Base-by-base conservation (phyloP, 2,113 vertebrate species). In the Dryoscopus gambensis region DNA sequence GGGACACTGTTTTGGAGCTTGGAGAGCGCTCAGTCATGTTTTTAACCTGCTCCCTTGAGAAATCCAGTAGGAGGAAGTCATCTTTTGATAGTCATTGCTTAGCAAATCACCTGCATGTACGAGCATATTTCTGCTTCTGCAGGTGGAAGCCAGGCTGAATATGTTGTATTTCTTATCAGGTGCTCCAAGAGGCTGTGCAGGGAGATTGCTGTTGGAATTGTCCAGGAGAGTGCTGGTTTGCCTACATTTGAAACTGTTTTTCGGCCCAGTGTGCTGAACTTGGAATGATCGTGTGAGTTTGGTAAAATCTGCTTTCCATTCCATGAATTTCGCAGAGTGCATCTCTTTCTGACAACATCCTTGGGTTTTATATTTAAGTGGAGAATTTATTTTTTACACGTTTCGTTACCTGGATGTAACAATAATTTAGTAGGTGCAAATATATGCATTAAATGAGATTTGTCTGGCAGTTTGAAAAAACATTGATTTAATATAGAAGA, bases 21-120 rank as follows among this genome's bases (percentile, higher is more conserved):
- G n/a, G 20, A 1, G 14, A 77, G 57, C 6, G 2, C 0, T 3
- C 42, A 33, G 13, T 42, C 22, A 1, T 46, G 14, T 22, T 86
- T 93, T 88, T 55, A 11, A 49, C 56, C 63, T 57, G 12, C 28
- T 93, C 33, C 44, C 63, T 56, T 23, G 18, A 79, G 63, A 35
- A 6, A 50, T 6, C 49, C 33, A 15, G 27, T 17, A 30, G 85
- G 18, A 77, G 8, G 35, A 40, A 62, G 18, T 15, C 1, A 11
- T 44, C 33, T 70, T 86, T 62, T 13, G 15, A 1, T 59, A n/a
- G 2, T 30, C 3, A 0, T 33, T 84, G 55, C 59, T 70, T 55
- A 63, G 52, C 23, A 19, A 35, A n/a, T 70, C 46, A 13, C 46
- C 33, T 46, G n/a, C 62, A 49, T 6, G 7, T 33, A 13, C 0